Evolutionary conservation across 2,888 invertebrate genomes (phyloP).

Genomic region (Sussaba pulchella): DNA sequence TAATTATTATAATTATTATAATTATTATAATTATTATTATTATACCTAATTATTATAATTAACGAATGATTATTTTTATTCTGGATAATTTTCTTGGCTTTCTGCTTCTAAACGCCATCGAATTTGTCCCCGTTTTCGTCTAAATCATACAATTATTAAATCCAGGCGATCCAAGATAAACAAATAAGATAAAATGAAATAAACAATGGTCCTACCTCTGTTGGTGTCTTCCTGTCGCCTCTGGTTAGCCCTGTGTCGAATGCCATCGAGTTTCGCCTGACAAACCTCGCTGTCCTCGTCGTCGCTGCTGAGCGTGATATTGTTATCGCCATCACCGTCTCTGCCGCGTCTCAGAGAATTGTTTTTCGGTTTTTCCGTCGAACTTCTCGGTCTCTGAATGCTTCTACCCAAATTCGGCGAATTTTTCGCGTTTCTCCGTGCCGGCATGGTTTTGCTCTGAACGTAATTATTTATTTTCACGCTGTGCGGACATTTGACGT

Average conservation of each 20-base stretch:
- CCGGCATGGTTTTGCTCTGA: conserved; percentile 79
- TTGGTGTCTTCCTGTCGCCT: conserved; percentile 81
- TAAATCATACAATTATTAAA: no score
- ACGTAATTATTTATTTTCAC: conserved; percentile 82
- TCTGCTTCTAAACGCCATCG: no score
- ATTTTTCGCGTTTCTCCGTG: conserved; percentile 75
- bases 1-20: no score
- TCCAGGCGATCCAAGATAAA: no score
- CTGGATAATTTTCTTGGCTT: no score
- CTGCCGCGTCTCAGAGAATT: conserved; percentile 60
- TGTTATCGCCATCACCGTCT: conserved; percentile 71
- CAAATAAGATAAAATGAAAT: background rate
- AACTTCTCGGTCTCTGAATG: conserved; percentile 74
- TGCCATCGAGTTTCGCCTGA: conserved; percentile 88
- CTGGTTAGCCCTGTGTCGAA: conserved; percentile 87
- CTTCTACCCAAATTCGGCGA: conserved; percentile 79
- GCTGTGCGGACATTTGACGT: conserved; percentile 78
- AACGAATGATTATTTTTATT: no score
- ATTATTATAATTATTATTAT: no score
- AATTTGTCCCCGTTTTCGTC: no score
- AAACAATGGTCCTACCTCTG: conserved; percentile 73
- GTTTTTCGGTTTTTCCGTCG: conserved; percentile 73
- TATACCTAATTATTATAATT: no score
- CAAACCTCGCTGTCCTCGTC: conserved; percentile 90
- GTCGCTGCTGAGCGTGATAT: conserved; percentile 75